Conservation (phyloP, 1,140 invertebrate genomes). For the Thaumetopoea pityocampa region DNA sequence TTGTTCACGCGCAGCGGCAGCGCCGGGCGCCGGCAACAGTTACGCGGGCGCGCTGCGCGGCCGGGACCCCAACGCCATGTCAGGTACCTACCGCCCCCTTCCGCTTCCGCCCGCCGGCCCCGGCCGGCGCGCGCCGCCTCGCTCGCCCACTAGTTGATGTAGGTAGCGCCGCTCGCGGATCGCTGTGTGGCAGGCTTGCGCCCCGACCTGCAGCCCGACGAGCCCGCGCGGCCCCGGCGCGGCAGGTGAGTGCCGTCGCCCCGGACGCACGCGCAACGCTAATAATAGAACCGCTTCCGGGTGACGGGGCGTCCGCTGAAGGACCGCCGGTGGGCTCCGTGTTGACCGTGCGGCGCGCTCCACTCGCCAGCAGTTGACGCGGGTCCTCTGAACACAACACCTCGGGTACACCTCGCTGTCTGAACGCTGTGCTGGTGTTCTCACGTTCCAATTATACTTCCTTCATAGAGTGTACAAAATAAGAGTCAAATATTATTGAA, state of each 20-base stretch:
- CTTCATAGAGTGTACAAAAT: too few relatives aligned
- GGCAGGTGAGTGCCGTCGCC: not conserved
- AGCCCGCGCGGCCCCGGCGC: not conserved
- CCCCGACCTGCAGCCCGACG: not conserved
- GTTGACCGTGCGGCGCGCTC: too few relatives aligned
- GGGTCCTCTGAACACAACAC: not conserved
- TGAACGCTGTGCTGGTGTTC: too few relatives aligned
- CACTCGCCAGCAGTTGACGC: not conserved
- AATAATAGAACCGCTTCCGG: too few relatives aligned
- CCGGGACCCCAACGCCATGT: constrained; percentile 81
- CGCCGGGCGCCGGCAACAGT: constrained; percentile 78
- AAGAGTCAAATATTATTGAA: too few relatives aligned
- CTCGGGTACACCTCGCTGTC: too few relatives aligned
- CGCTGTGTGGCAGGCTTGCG: not conserved
- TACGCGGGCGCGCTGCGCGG: constrained; percentile 87
- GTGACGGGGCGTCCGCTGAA: too few relatives aligned
- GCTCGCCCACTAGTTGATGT: too few relatives aligned
- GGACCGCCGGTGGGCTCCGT: too few relatives aligned
- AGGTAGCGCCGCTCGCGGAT: not conserved
- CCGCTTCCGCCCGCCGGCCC: constrained; percentile 4
- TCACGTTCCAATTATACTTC: too few relatives aligned
- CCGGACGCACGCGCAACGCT: constrained; percentile 1
- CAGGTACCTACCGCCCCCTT: constrained; percentile 80
- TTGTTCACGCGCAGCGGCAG: constrained; percentile 76
- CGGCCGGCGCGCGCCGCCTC: not conserved